Base-by-base conservation (phyloP, 2,888 invertebrate genomes). In the Chydorus sphaericus region DNA sequence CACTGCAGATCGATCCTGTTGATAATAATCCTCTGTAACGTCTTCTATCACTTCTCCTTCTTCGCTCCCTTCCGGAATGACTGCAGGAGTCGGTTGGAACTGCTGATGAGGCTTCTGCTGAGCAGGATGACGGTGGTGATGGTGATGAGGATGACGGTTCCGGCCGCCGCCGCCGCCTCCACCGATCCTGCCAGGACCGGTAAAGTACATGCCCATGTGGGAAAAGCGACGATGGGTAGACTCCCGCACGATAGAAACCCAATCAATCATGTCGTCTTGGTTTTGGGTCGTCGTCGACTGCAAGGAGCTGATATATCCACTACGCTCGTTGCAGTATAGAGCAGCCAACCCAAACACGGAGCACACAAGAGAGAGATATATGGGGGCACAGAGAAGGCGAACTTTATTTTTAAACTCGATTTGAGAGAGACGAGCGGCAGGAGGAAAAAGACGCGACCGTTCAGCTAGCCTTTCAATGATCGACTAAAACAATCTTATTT, bases 241-340 rank as follows among this genome's bases (percentile, higher is more conserved):
- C 65, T 82, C 81, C 57, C 82, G 77, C 60, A 82, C 82, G 64
- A 83, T 82, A 59, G 82, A 82, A 61, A 83, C 82, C 82, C 83
- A 83, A 72, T 83, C 83, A 65, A 83, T 83, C 83, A 83, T 83
- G 20, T 50, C 30, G 44, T 4, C 4, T 73, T 88, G 62, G 91
- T 92, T 16, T 86, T 89, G 75, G 85, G 88, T 69, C 89, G 89
- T 6, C 85, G 89, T 65, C 94, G 94, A 14, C 75, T 94, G 26
- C 85, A 88, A 64, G 91, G 93, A 71, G 93, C 94, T n/a, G n/a
- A n/a, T n/a, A n/a, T n/a, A n/a, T n/a, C n/a, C n/a, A n/a, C n/a
- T n/a, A n/a, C n/a, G n/a, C n/a, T n/a, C n/a, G n/a, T n/a, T n/a
- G n/a, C n/a, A n/a, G n/a, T n/a, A n/a, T n/a, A n/a, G n/a, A n/a